Evolutionary conservation across 2,797 vertebrate species (phyloP), one percentile per base, ranked within the genome.

Genomic region (Poecilia picta): DNA sequence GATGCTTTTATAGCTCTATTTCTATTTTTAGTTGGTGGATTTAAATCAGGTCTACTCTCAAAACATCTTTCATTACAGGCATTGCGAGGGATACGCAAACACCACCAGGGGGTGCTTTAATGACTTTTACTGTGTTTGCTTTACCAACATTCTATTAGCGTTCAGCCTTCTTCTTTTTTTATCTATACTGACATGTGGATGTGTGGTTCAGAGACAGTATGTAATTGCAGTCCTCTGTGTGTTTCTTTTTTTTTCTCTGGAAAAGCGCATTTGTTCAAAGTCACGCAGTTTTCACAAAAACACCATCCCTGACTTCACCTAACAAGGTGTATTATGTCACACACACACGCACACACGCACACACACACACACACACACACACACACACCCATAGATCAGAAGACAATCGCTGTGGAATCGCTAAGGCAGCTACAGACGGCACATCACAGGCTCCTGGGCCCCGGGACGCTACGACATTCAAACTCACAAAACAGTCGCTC

Each of bases 241-340:
- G 87, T 77, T 45, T 78, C 62, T 74, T 75, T 64, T 72, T 75
- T 75, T 68, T 74, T 82, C 87, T 88, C 85, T 68, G 31, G 91
- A 89, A 91, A 84, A 87, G 84, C 80, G 51, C 88, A 86, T 91
- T 90, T 85, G 89, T 94, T 95, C 91, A 94, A 94, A 94, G 92
- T 92, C 89, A 88, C 80, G 74, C 77, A 83, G 87, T 85, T 85
- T 89, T 81, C 68, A 80, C 88, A 88, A 82, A 51, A 89, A 70
- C 82, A 80, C 85, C 87, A 85, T 72, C 87, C 86, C 83, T 71
- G 71, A 81, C 78, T 87, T 73, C 85, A 81, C 86, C 87, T 95
- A 94, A 95, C 93, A 93, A 93, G 88, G 89, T 92, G 91, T 91
- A 79, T 92, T 86, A 90, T 94, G 92, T 93, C 89, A 80, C 62